Percentiles rank a stretch among this genome's conserved stretches.
phyloP scores from a whole-genome alignment of 2,113 vertebrate genomes.

The Tachysurus vachellii region DNA sequence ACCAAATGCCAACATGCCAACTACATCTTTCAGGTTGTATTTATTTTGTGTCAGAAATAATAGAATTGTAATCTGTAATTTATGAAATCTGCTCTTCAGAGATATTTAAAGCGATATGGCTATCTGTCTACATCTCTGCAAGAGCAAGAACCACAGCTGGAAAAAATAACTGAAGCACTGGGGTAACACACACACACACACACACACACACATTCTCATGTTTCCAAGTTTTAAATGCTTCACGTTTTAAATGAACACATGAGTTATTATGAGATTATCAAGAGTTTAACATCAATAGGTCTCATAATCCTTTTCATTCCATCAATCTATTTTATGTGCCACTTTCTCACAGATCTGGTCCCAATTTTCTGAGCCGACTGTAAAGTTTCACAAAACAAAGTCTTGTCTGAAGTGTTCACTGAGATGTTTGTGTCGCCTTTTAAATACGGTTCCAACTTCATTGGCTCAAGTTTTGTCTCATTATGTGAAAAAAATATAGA shows the following conservation, averaged over 20 bases:
- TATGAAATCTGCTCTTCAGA: conserved; percentile 54
- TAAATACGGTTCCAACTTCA: neutral
- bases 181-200: conserved; percentile 64
- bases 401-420: neutral
- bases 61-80: neutral
- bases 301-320: neutral
- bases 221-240: neutral
- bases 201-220: neutral
- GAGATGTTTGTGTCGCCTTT: neutral
- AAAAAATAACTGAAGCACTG: conserved; percentile 70
- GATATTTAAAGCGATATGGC: conserved; percentile 75
- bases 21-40: neutral
- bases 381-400: neutral
- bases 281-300: neutral
- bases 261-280: neutral
- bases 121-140: conserved; percentile 76
- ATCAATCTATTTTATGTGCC: neutral
- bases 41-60: neutral
- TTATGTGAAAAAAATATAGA: neutral
- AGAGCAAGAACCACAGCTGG: conserved; percentile 56
- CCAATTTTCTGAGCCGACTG: neutral
- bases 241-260: neutral
- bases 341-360: neutral
- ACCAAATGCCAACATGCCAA: neutral
- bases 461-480: neutral